phyloP scores from a whole-genome alignment of 2,888 invertebrate genomes.

The Yponomeuta cagnagella region DNA sequence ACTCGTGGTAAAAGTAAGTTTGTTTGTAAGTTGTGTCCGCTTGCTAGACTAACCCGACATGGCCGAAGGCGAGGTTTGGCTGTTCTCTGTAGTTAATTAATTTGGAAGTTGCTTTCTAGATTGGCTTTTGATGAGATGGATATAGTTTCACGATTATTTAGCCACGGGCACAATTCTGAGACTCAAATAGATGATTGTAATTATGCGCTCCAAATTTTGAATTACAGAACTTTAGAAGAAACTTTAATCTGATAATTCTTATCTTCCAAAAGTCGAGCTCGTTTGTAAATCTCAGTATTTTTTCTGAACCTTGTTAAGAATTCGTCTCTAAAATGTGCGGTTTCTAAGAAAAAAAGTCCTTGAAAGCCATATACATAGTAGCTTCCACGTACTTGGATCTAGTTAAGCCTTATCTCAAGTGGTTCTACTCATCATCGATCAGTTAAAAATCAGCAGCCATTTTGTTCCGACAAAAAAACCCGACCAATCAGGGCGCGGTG shows the following conservation, averaged over 20 bases:
- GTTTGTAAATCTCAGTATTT: neutral
- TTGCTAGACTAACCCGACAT: slow-evolving; percentile 12
- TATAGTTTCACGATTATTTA: slow-evolving; percentile 31
- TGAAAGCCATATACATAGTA: neutral
- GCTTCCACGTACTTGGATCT: neutral
- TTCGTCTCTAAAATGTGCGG: neutral
- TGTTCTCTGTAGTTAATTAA: slow-evolving; percentile 50
- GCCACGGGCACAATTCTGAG: slow-evolving; percentile 3
- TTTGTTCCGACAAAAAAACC: slow-evolving; percentile 46
- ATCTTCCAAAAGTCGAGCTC: no score
- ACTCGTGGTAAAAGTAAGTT: neutral
- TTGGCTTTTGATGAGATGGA: slow-evolving; percentile 44
- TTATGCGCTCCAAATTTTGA: neutral
- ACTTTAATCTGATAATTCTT: neutral
- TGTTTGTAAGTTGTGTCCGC: neutral
- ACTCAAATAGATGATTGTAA: neutral
- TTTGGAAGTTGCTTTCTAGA: slow-evolving; percentile 41
- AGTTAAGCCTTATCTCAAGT: slow-evolving; percentile 3
- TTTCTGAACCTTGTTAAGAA: slow-evolving; percentile 10
- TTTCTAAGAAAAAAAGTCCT: no score
- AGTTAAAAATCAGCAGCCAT: slow-evolving; percentile 64
- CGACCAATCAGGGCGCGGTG: slow-evolving; percentile 47
- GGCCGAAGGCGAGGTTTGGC: slow-evolving; percentile 15
- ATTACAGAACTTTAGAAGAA: neutral
- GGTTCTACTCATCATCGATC: slow-evolving; percentile 49